Conservation (phyloP, 2,888 invertebrate species). For the Taphrorychus bicolor region DNA sequence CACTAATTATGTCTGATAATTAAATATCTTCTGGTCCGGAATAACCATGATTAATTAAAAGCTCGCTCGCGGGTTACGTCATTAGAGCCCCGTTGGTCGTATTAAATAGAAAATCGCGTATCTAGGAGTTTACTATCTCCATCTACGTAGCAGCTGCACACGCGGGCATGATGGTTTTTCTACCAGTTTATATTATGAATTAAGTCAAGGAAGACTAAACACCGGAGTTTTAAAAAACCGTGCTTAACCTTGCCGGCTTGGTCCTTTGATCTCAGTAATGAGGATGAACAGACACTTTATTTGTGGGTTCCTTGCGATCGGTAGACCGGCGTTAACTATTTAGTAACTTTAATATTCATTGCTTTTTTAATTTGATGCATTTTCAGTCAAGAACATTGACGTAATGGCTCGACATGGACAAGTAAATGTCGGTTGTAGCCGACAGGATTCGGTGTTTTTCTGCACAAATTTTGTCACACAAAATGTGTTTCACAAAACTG, state of each 20-base stretch:
- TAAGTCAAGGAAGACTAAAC: constrained; percentile 8
- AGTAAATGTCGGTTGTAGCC: too few species aligned
- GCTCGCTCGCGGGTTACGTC: constrained; percentile 9
- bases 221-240: constrained; percentile 1
- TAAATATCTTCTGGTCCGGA: constrained; percentile 49
- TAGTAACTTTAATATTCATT: constrained; percentile 1
- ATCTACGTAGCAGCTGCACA: background rate
- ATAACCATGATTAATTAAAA: constrained; percentile 49
- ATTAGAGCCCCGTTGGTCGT: constrained; percentile 5
- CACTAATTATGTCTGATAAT: constrained; percentile 52
- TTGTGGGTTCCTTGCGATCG: constrained; percentile 6
- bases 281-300: constrained; percentile 12
- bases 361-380: background rate
- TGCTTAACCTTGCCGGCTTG: constrained; percentile 3
- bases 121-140: background rate
- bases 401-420: too few species aligned
- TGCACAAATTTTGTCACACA: too few species aligned
- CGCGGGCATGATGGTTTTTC: background rate
- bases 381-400: background rate
- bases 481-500: too few species aligned
- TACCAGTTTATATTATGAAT: constrained; percentile 1
- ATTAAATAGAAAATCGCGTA: background rate
- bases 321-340: constrained; percentile 7
- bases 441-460: too few species aligned
- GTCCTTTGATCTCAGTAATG: constrained; percentile 10